Evolutionary conservation across 1,140 invertebrate species (phyloP), one percentile per base, ranked within the genome.

Genomic region (Drosophila punjabiensis): DNA sequence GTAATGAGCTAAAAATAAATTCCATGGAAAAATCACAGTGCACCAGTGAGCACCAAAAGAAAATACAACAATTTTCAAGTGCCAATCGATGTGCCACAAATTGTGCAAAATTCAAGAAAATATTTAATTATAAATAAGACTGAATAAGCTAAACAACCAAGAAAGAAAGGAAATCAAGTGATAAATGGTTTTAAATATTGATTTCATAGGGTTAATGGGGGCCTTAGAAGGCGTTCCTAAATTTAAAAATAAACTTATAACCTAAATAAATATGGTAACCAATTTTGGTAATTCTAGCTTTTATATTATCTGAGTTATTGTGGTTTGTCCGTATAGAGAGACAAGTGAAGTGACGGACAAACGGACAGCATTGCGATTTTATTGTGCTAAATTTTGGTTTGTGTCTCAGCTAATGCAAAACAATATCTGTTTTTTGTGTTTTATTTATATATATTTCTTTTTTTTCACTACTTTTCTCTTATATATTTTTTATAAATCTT

Each of bases 1-100:
- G 85, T 89, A 85, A 89, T 85, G 85, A 63, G 63, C 81, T 88
- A 89, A 73, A 85, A 89, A 88, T 88, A 88, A 79, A 50, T 52
- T 66, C 70, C 79, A 81, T 83, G 85, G 60, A 79, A 89, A 79
- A 39, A 39, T 58, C 35, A 33, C 30, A 75, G 74, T 89, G 85
- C 86, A 89, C 69, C 32, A n/a, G 83, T 64, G 53, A 37, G 80
- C 45, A 50, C 52, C 39, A 28, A 45, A 24, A n/a, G 43, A 65
- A 78, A 65, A 69, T 64, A 58, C 41, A 45, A 43, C 24, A 5
- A 60, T 71, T 53, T 63, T 39, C 58, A 50, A 79, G 59, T 82
- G 60, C 64, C 53, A 33, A 32, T 41, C 24, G 24, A 58, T 28
- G 24, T 16, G 55, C 39, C 11, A 60, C n/a, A 58, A 75, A 64